phyloP scores from a whole-genome alignment of 2,888 invertebrate genomes.

The Matsumyia berberina region DNA sequence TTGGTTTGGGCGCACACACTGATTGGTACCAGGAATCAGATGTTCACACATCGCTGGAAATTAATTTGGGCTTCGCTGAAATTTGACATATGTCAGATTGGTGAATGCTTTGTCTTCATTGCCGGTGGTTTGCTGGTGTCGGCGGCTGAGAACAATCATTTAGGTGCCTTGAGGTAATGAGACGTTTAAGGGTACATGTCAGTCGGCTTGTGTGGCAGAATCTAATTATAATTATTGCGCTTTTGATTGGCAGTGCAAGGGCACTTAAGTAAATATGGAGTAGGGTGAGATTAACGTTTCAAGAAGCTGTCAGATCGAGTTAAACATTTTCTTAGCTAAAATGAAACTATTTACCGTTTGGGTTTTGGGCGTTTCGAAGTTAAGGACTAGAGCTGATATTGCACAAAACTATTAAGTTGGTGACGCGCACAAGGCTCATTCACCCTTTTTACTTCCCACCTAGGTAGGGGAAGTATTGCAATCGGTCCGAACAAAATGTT shows the following conservation, averaged over 20 bases:
- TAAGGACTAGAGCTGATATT: no score
- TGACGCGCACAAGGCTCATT: no score
- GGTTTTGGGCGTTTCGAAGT: no score
- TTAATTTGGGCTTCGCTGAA: conserved; percentile 64
- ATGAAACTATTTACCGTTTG: no score
- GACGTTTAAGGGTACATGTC: conserved; percentile 48
- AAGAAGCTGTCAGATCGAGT: no score
- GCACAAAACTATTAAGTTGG: no score
- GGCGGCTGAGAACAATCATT: conserved; percentile 11
- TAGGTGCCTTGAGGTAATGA: conserved; percentile 32
- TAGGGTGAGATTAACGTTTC: not conserved
- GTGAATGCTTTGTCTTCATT: conserved; percentile 52
- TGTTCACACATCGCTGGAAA: conserved; percentile 66
- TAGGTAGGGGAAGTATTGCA: no score
- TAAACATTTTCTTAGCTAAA: no score
- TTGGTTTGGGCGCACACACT: conserved; percentile 44
- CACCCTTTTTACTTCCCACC: no score
- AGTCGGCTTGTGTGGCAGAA: conserved; percentile 53
- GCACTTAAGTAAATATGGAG: conserved; percentile 45
- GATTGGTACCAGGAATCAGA: conserved; percentile 61
- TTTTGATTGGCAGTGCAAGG: conserved; percentile 47
- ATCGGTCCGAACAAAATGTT: no score
- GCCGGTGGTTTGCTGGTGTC: conserved; percentile 13
- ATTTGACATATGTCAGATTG: conserved; percentile 72
- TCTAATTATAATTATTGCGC: conserved; percentile 68